Evolutionary conservation across 2,797 vertebrate genomes (phyloP).

Genomic region (Alcedo atthis): DNA sequence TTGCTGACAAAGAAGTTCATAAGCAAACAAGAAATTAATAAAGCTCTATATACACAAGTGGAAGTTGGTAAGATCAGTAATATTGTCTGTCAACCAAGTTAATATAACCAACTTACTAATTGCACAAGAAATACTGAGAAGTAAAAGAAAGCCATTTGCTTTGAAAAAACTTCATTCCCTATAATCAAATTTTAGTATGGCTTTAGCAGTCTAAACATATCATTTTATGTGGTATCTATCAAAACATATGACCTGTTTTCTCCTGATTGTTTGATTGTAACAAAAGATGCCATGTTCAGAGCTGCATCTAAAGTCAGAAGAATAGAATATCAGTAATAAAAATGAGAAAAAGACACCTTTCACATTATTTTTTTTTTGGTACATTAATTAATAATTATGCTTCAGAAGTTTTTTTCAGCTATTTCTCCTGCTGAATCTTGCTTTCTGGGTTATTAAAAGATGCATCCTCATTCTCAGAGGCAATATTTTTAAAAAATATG

Average conservation of each 20-base stretch:
- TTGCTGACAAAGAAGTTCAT: conserved; percentile 54
- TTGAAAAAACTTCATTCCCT: conserved; percentile 53
- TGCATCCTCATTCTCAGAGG: conserved; percentile 31
- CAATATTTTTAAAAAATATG: background rate
- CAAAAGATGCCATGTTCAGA: background rate
- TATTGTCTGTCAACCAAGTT: conserved; percentile 37
- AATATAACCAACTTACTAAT: conserved; percentile 55
- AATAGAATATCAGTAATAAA: background rate
- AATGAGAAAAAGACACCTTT: background rate
- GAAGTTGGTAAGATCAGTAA: conserved; percentile 55
- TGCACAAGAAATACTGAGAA: conserved; percentile 23
- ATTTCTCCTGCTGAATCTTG: conserved; percentile 41
- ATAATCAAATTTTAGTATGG: background rate
- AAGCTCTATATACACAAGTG: background rate
- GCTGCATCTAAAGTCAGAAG: background rate
- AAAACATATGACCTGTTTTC: background rate
- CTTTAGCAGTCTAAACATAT: background rate
- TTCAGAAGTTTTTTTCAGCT: conserved; percentile 14
- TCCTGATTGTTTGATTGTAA: background rate
- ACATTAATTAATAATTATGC: conserved; percentile 47
- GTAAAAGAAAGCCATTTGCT: conserved; percentile 42
- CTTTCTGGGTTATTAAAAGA: conserved; percentile 1
- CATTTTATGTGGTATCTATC: background rate
- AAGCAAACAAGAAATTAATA: conserved; percentile 64
- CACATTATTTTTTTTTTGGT: background rate